Conservation (phyloP, 2,888 invertebrate genomes). For the Drosophila algonquin region DNA sequence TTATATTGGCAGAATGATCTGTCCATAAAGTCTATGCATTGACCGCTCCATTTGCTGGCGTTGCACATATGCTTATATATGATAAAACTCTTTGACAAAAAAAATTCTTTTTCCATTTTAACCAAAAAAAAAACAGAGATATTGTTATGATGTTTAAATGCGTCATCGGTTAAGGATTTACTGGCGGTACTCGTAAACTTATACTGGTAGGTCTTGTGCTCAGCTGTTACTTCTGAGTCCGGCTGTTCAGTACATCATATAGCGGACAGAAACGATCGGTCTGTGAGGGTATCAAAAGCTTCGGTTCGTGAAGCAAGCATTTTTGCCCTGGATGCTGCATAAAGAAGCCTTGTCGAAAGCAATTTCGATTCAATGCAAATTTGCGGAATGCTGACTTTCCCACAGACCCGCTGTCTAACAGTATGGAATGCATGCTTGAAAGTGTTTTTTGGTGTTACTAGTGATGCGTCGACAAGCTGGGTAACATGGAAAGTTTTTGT, state of each 20-base stretch:
- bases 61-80: too few species aligned
- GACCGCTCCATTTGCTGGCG: too few species aligned
- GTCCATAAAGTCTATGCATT: too few species aligned
- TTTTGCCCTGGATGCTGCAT: constrained; percentile 20
- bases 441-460: constrained; percentile 50
- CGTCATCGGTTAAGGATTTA: too few species aligned
- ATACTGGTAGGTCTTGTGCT: too few species aligned
- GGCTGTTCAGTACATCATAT: not conserved
- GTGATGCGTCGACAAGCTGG: constrained; percentile 29
- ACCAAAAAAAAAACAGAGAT: too few species aligned
- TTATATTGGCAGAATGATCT: too few species aligned
- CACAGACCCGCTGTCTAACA: constrained; percentile 47
- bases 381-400: constrained; percentile 52
- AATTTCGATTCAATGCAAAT: constrained; percentile 53
- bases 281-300: not conserved
- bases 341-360: constrained; percentile 32
- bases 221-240: too few species aligned
- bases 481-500: constrained; percentile 28
- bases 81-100: too few species aligned
- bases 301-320: not conserved
- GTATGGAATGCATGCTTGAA: constrained; percentile 56
- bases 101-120: too few species aligned
- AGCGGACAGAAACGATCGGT: not conserved
- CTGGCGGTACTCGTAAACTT: too few species aligned
- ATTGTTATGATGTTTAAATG: too few species aligned